Evolutionary conservation across 2,113 vertebrate genomes (phyloP).

Genomic region (Sprattus sprattus): DNA sequence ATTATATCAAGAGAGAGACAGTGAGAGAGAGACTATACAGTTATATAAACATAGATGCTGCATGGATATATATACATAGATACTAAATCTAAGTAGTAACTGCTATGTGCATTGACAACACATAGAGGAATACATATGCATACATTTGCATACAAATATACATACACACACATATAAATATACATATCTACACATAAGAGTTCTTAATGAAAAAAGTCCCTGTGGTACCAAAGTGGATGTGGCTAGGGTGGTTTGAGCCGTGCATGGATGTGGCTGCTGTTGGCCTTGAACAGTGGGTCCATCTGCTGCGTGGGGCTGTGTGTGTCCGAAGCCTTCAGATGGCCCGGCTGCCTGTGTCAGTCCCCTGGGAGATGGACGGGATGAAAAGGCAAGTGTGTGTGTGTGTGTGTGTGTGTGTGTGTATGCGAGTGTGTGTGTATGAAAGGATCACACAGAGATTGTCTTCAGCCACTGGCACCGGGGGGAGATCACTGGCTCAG

Average conservation of each 20-base stretch:
- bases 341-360: not conserved
- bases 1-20: too few relatives aligned
- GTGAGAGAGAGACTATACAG: too few relatives aligned
- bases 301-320: not conserved
- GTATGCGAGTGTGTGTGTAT: not conserved
- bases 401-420: not conserved
- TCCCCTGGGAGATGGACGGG: not conserved
- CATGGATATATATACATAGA: too few relatives aligned
- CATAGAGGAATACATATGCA: too few relatives aligned
- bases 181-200: too few relatives aligned
- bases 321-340: not conserved
- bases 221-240: not conserved
- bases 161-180: too few relatives aligned
- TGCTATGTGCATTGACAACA: too few relatives aligned
- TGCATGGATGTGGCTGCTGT: not conserved
- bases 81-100: too few relatives aligned
- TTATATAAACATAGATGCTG: too few relatives aligned
- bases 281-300: conserved; percentile 7
- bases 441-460: not conserved
- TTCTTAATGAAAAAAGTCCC: too few relatives aligned
- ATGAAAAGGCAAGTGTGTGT: not conserved
- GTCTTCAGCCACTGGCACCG: not conserved
- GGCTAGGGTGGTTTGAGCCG: not conserved
- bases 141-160: too few relatives aligned
- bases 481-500: too few relatives aligned